phyloP scores from a whole-genome alignment of 2,113 vertebrate species.

The Lasiurus borealis region DNA sequence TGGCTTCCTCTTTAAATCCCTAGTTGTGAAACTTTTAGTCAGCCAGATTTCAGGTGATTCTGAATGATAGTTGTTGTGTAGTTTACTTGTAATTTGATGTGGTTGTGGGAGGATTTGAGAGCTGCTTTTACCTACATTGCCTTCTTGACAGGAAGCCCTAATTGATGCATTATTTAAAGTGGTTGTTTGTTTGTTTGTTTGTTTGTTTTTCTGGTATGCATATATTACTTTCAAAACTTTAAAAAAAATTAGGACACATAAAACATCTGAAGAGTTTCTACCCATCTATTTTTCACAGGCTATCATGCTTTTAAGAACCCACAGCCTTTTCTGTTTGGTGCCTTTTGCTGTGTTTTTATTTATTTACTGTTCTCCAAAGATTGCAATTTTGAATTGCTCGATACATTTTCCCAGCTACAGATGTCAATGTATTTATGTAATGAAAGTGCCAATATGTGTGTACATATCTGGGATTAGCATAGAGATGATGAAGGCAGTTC shows the following conservation, averaged over 20 bases:
- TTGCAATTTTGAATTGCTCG: conserved; percentile 40
- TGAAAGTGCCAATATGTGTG: conserved; percentile 44
- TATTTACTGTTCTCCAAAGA: conserved; percentile 58
- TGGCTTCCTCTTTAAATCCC: not conserved
- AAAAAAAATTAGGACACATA: not conserved
- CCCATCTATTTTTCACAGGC: not conserved
- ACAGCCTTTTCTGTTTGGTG: not conserved
- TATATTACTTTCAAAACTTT: conserved; percentile 7
- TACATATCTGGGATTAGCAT: conserved; percentile 68
- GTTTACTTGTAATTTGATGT: not conserved
- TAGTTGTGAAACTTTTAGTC: not conserved
- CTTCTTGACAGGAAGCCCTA: not conserved
- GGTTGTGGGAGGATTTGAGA: not conserved
- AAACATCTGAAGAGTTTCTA: not conserved
- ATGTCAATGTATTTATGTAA: conserved; percentile 67
- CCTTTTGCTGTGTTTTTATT: conserved; percentile 63
- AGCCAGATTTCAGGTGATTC: not conserved
- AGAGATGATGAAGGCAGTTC: conserved; percentile 65
- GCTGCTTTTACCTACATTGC: not conserved
- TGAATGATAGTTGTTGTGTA: not conserved
- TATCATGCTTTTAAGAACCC: not conserved
- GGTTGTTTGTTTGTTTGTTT: not conserved
- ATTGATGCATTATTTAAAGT: not conserved
- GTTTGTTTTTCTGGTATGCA: not conserved
- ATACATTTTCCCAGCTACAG: conserved; percentile 73